A percentile compares a stretch with the other conserved stretches of the same genome.
Conservation (phyloP, 2,888 invertebrate genomes). For the Chouioia cunea region DNA sequence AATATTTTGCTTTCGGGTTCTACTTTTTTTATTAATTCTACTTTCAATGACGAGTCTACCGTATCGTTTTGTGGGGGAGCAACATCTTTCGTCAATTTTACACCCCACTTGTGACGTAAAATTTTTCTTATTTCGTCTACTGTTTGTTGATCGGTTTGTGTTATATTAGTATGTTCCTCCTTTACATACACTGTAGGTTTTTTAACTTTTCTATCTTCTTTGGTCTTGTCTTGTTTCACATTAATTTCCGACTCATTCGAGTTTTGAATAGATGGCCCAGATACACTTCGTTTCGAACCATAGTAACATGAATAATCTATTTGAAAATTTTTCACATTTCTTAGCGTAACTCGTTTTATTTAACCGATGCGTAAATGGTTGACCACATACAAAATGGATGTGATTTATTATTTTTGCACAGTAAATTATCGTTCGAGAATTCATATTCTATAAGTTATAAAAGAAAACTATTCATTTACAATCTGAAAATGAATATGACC, state of each 20-base stretch:
- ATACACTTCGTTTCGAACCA: not conserved
- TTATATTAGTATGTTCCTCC: not conserved
- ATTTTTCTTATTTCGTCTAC: not conserved
- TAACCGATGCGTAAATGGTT: too few relatives aligned
- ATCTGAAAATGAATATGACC: not conserved
- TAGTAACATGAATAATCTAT: too few relatives aligned
- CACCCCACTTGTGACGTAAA: conserved; percentile 2
- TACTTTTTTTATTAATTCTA: too few relatives aligned
- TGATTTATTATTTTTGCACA: too few relatives aligned
- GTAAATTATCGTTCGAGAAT: conserved; percentile 33
- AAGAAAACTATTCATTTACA: conserved; percentile 6
- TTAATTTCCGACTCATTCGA: conserved; percentile 44
- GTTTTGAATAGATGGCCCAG: conserved; percentile 13
- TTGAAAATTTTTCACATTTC: too few relatives aligned
- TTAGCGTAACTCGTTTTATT: too few relatives aligned
- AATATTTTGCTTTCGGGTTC: too few relatives aligned
- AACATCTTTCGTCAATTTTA: not conserved
- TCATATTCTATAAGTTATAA: conserved; percentile 38
- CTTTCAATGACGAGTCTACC: too few relatives aligned
- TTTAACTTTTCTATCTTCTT: conserved; percentile 51
- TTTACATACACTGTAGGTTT: conserved; percentile 52
- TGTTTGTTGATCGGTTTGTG: not conserved
- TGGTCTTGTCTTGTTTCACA: conserved; percentile 49
- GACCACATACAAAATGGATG: conserved; percentile 43
- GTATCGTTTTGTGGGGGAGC: too few relatives aligned